phyloP scores from a whole-genome alignment of 2,113 vertebrate species.

The Mionectes macconnelli region DNA sequence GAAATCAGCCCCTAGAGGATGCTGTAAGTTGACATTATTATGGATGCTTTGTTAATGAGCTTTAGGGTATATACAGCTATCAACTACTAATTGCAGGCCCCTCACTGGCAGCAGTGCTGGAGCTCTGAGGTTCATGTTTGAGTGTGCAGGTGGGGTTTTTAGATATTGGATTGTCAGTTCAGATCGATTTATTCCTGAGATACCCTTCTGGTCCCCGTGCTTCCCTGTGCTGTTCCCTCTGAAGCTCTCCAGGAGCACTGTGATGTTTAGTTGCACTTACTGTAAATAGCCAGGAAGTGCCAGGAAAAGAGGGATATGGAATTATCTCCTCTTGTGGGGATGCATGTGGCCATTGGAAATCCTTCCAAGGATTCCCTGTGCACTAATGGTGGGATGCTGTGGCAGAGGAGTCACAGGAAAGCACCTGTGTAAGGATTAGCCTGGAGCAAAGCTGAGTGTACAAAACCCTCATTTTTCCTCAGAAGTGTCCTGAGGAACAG shows the following conservation, averaged over 20 bases:
- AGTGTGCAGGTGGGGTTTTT: not conserved
- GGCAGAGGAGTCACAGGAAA: not conserved
- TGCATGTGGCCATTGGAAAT: not conserved
- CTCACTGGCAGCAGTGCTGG: not conserved
- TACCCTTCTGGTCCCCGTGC: not conserved
- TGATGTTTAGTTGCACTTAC: not conserved
- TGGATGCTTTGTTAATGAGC: not conserved
- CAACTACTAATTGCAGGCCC: not conserved
- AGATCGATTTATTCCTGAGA: not conserved
- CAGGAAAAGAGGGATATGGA: not conserved
- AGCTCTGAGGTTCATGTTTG: not conserved
- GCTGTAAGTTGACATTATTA: not conserved
- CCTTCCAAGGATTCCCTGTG: not conserved
- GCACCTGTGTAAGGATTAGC: not conserved
- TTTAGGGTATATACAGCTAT: not conserved
- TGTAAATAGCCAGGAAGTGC: not conserved
- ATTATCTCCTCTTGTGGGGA: not conserved
- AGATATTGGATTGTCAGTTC: not conserved
- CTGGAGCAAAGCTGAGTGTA: not conserved
- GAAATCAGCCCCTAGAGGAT: not conserved
- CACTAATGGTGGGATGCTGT: not conserved
- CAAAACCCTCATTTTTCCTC: not conserved
- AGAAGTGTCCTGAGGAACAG: not conserved
- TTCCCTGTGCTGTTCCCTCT: fast-evolving
- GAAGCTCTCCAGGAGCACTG: not conserved